These are phyloP conservation scores for Protobothrops mucrosquamatus DNA, from an alignment of 2,113 vertebrate species.

Conservation along the genomic window DNA sequence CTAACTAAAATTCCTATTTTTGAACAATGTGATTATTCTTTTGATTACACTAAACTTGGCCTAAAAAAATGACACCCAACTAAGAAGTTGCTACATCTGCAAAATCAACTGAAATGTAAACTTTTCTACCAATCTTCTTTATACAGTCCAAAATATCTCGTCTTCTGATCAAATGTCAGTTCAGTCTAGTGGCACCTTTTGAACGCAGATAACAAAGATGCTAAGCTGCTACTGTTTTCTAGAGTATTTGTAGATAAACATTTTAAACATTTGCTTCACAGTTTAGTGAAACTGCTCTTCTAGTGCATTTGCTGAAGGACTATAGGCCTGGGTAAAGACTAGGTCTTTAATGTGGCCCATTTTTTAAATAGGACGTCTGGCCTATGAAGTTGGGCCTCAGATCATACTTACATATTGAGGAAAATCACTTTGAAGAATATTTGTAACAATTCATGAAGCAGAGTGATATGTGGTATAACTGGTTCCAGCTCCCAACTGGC, in stretches of 20 bases:
- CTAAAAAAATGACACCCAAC: background rate
- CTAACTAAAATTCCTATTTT: background rate
- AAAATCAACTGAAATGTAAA: background rate
- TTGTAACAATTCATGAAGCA: background rate
- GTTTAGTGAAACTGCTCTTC: background rate
- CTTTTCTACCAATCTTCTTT: background rate
- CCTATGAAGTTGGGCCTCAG: background rate
- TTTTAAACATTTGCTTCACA: background rate
- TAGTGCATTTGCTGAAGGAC: background rate
- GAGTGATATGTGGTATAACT: background rate
- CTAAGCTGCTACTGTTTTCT: background rate
- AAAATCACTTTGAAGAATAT: background rate
- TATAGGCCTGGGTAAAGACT: background rate
- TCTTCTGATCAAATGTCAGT: background rate
- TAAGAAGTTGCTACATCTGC: background rate
- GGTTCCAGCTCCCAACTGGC: background rate
- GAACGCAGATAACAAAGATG: background rate
- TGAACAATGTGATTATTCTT: background rate
- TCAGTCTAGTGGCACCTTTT: background rate
- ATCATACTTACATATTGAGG: background rate
- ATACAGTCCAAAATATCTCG: background rate
- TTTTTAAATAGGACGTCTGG: background rate
- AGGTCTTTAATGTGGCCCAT: background rate
- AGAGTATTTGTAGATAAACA: background rate
- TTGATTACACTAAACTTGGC: background rate